Percentiles rank a stretch among this genome's conserved stretches.
Evolutionary conservation across 2,113 vertebrate species (phyloP).

Genomic region (Sprattus sprattus): DNA sequence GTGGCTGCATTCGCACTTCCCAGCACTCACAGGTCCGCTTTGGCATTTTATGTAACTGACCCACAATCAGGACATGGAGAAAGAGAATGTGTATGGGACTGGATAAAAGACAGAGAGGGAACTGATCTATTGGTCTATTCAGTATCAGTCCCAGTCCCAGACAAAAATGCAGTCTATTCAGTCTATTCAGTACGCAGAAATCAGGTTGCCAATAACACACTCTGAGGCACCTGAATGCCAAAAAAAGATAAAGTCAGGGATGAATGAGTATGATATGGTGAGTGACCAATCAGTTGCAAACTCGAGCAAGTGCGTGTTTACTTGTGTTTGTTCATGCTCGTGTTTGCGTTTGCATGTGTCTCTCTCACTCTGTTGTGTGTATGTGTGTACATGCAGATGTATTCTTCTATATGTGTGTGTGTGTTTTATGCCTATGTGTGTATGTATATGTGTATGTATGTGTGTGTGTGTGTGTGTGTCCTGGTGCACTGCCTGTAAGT

Average conservation of each 20-base stretch:
- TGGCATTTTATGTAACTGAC: not conserved
- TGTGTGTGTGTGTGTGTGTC: conserved; percentile 16
- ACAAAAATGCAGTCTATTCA: no score
- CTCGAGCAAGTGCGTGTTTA: no score
- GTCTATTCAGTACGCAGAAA: no score
- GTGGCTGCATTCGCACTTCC: conserved; percentile 10
- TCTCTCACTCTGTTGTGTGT: no score
- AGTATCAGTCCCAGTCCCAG: no score
- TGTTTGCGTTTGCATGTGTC: not conserved
- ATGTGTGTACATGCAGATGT: no score
- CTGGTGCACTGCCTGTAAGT: conserved; percentile 12
- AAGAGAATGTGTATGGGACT: not conserved
- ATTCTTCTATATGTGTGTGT: not conserved
- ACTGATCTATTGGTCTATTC: no score
- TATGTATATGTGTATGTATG: conserved; percentile 27
- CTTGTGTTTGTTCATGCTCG: not conserved
- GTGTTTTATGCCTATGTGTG: conserved; percentile 4
- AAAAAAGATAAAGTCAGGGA: no score
- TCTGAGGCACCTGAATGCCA: no score
- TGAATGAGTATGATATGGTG: no score
- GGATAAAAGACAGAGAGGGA: not conserved
- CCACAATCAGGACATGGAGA: not conserved
- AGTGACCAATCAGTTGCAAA: no score
- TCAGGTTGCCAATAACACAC: no score
- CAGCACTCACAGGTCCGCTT: not conserved